Evolutionary conservation across 2,888 invertebrate species (phyloP).

Genomic region (Drosophila mimica): DNA sequence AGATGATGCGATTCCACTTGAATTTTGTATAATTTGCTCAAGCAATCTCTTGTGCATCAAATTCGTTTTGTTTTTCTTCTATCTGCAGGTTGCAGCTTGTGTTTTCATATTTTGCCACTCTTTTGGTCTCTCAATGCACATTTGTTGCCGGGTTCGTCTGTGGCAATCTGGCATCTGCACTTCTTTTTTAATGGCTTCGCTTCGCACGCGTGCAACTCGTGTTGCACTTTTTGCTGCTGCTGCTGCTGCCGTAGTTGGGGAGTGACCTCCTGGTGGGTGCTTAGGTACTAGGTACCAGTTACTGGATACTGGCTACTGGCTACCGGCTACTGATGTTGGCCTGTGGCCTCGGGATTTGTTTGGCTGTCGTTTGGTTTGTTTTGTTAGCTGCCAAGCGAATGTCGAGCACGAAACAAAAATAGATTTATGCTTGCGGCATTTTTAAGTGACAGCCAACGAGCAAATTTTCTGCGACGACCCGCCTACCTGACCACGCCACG

Average conservation of each 20-base stretch:
- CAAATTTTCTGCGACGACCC: conserved; percentile 65
- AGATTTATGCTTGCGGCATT: conserved; percentile 81
- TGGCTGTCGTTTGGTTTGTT: conserved; percentile 46
- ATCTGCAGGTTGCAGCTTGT: neutral
- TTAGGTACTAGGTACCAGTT: neutral
- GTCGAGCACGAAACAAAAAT: conserved; percentile 69
- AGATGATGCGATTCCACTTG: neutral
- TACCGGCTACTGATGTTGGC: conserved; percentile 14
- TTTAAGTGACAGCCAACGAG: conserved; percentile 70
- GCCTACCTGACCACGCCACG: conserved; percentile 14
- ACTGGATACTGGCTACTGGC: conserved; percentile 17
- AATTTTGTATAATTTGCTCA: conserved; percentile 5
- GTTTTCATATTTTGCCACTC: neutral
- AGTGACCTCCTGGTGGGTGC: neutral
- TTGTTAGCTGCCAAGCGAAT: conserved; percentile 40
- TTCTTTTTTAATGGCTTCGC: conserved; percentile 41
- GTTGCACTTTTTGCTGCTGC: conserved; percentile 45
- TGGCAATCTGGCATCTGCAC: conserved; percentile 65
- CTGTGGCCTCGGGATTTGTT: conserved; percentile 25
- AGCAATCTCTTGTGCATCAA: conserved; percentile 6
- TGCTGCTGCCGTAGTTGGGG: neutral
- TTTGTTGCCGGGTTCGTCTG: conserved; percentile 17
- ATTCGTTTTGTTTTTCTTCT: conserved; percentile 8
- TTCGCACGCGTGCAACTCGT: conserved; percentile 66
- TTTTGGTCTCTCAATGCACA: neutral